phyloP scores from a whole-genome alignment of 92 coral and sea anemone species.

The Heteractis magnifica region DNA sequence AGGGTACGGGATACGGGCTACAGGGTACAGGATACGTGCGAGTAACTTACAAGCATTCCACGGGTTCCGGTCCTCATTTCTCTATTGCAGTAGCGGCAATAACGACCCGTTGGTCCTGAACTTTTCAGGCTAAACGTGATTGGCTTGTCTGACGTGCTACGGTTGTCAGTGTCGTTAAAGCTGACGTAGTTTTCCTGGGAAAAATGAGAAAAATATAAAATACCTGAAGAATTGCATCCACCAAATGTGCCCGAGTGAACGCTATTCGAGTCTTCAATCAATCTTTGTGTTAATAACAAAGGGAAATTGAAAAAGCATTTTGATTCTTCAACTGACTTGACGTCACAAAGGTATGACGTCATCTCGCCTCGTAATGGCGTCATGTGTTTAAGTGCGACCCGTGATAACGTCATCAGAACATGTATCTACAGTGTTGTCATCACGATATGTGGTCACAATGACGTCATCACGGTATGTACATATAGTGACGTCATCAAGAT shows the following conservation, averaged over 20 bases:
- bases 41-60: slow-evolving; percentile 50
- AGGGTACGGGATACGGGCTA: not conserved
- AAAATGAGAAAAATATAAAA: not conserved
- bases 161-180: not conserved
- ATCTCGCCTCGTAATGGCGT: no score
- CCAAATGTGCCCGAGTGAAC: no score
- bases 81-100: slow-evolving; percentile 57
- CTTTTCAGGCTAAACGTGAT: not conserved
- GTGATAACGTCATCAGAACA: not conserved
- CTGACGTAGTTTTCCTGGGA: slow-evolving; percentile 1
- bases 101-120: slow-evolving; percentile 3
- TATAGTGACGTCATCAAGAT: not conserved
- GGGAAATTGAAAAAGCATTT: no score
- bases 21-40: not conserved
- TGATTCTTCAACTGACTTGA: no score
- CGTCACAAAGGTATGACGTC: no score
- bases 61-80: slow-evolving; percentile 51
- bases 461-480: not conserved
- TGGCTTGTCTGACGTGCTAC: not conserved
- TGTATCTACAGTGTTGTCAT: not conserved
- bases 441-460: not conserved
- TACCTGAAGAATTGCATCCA: no score
- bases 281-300: no score
- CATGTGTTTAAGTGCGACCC: no score
- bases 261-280: no score